phyloP scores from a whole-genome alignment of 2,113 vertebrate species.

The Aleadryas rufinucha region DNA sequence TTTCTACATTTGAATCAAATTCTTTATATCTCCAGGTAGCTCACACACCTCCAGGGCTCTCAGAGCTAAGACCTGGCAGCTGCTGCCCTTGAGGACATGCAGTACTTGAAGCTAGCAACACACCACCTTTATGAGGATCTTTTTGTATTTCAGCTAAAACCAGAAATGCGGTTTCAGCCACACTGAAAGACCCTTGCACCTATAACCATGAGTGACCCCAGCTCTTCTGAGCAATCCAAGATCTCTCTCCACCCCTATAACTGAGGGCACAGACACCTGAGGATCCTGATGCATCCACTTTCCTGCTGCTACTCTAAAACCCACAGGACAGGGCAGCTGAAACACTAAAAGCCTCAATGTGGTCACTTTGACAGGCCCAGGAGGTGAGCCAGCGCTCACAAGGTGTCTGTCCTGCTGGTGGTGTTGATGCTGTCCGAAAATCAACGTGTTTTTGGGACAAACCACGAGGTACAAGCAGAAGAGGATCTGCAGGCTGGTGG shows the following conservation, averaged over 20 bases:
- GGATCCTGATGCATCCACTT: background rate
- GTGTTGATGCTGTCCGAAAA: background rate
- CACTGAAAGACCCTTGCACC: background rate
- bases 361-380: background rate
- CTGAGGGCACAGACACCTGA: background rate
- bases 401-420: background rate
- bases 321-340: background rate
- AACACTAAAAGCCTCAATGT: background rate
- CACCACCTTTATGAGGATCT: background rate
- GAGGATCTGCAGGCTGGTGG: background rate
- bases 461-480: background rate
- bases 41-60: background rate
- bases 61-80: background rate
- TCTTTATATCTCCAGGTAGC: background rate
- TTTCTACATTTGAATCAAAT: background rate
- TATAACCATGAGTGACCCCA: background rate
- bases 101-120: background rate
- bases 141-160: background rate
- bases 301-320: background rate
- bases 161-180: background rate
- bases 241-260: background rate
- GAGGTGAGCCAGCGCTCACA: background rate
- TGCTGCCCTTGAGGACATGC: background rate
- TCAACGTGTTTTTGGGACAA: background rate
- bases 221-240: background rate